Percentiles rank a stretch among this genome's conserved stretches.
phyloP scores from a whole-genome alignment of 2,113 vertebrate species.

The Oophaga pumilio region DNA sequence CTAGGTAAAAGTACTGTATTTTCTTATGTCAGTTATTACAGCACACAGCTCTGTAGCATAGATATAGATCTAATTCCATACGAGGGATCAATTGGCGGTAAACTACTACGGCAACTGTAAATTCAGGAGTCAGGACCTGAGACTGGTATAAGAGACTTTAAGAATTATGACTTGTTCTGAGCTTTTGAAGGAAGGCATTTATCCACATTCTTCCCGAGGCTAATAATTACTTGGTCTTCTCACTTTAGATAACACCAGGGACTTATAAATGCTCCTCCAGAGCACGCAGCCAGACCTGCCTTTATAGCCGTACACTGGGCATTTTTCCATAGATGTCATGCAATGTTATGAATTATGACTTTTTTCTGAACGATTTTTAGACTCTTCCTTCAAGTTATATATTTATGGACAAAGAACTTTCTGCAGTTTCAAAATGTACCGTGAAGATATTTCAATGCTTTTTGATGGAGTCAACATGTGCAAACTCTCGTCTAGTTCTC shows the following conservation, averaged over 20 bases:
- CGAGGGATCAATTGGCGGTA: neutral
- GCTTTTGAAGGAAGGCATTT: conserved; percentile 10
- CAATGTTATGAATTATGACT: neutral
- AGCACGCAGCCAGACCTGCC: neutral
- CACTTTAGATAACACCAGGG: conserved; percentile 10
- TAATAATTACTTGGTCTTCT: conserved; percentile 16
- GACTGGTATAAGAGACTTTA: neutral
- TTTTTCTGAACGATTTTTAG: neutral
- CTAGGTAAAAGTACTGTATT: neutral
- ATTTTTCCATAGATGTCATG: neutral
- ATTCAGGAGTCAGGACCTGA: neutral
- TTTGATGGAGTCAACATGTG: neutral
- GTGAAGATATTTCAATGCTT: neutral
- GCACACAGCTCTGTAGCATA: neutral
- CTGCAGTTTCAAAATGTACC: neutral
- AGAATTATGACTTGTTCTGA: neutral
- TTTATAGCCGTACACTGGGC: neutral
- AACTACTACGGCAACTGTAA: neutral
- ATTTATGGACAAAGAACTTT: neutral
- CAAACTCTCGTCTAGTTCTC: neutral
- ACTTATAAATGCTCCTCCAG: conserved; percentile 3
- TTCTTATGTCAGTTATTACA: neutral
- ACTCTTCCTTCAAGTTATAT: neutral
- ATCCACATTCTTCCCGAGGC: neutral
- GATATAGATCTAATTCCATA: neutral